Conservation (phyloP, 2,113 vertebrate species). For the Perccottus glenii region DNA sequence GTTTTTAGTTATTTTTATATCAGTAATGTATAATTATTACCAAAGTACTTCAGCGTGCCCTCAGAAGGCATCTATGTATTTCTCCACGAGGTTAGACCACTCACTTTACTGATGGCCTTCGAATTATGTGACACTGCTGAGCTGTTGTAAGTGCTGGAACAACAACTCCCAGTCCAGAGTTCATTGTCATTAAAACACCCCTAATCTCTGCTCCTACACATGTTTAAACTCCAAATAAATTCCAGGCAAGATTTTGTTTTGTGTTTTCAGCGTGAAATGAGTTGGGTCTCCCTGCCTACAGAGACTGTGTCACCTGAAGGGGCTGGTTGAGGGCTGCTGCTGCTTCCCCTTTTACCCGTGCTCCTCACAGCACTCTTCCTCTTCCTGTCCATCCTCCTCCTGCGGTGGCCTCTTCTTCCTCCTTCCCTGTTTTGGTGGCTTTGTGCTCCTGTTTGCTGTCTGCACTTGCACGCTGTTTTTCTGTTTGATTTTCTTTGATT, state of each 20-base stretch:
- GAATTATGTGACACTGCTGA: conserved; percentile 30
- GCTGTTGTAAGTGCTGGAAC: conserved; percentile 1
- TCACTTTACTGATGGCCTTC: neutral
- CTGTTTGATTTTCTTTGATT: neutral
- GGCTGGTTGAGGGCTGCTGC: conserved; percentile 56
- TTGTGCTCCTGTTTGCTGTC: conserved; percentile 14
- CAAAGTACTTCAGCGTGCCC: neutral
- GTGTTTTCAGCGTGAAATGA: neutral
- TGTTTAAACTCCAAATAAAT: neutral
- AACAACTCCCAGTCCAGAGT: conserved; percentile 37
- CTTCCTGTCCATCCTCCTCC: conserved; percentile 41
- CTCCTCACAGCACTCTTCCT: conserved; percentile 36
- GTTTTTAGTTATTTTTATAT: neutral
- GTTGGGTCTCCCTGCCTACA: conserved; percentile 59
- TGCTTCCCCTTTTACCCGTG: conserved; percentile 42
- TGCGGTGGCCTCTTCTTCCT: conserved; percentile 41
- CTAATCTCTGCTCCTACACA: conserved; percentile 30
- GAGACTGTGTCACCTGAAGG: conserved; percentile 63
- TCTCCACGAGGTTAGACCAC: neutral
- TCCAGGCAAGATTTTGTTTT: too few species aligned
- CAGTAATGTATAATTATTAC: neutral
- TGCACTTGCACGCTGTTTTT: neutral
- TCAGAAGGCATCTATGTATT: neutral
- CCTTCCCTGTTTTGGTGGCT: conserved; percentile 31
- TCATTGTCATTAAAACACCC: conserved; percentile 13